Evolutionary conservation across 2,797 vertebrate genomes (phyloP), one percentile per base, ranked within the genome.

Genomic region (Cryptoblepharus egeriae): DNA sequence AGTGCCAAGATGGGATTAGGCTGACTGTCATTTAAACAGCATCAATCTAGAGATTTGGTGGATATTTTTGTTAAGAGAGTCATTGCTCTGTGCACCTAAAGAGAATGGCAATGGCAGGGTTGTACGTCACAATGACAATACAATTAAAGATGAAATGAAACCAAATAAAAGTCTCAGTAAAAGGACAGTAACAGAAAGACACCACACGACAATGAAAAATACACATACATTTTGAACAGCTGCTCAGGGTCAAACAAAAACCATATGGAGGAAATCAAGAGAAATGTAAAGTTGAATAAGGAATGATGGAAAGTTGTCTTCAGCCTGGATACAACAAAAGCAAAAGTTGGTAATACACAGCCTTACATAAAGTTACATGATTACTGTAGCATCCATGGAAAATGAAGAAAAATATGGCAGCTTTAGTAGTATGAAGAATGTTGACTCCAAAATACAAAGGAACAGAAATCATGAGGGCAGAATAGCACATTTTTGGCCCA

Each of bases 211-310:
- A 85, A 90, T 82, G 75, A 82, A 92, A 80, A 84, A 91, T 12
- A 67, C 78, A 49, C 28, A 80, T 69, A 86, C 85, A 94, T 91
- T 87, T 92, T 91, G 85, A 81, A 91, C 90, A 94, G 84, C 89
- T 94, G 90, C 76, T 87, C 28, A 22, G 42, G 24, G 68, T 90
- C 79, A 87, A 86, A 93, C 82, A 78, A 89, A 93, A 92, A 89
- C 74, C 85, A 90, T 87, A 88, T 80, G 80, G 72, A 89, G 58
- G 73, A 88, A 12, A 72, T 85, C 75, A 85, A 83, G 74, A 90
- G 75, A 81, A 89, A 86, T 91, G 85, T 81, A 80, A 89, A 77
- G 37, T 77, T 90, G 84, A 90, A 74, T 5, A 32, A 68, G 18
- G 30, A 87, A 92, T 89, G 10, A 75, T 64, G 77, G 83, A 89